Percentiles rank a stretch among this genome's conserved stretches.
These are phyloP conservation scores for Geococcyx californianus DNA, from an alignment of 2,113 vertebrate species.

Conservation along the genomic window DNA sequence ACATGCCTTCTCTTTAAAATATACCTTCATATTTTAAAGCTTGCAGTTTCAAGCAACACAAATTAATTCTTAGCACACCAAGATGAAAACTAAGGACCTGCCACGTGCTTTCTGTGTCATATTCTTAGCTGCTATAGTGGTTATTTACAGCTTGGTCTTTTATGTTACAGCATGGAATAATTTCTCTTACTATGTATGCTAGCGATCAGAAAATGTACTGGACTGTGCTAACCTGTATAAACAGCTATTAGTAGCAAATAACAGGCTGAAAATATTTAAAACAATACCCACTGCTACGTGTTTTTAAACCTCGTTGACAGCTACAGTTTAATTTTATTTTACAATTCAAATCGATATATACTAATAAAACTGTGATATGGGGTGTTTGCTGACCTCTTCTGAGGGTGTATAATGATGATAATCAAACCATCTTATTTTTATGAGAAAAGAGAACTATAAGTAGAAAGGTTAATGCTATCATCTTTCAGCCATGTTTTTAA, in stretches of 20 bases:
- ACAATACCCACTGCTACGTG: neutral
- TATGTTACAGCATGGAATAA: neutral
- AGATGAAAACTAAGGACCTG: neutral
- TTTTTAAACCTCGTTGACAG: neutral
- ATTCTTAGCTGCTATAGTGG: neutral
- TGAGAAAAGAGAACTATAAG: neutral
- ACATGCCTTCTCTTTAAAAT: neutral
- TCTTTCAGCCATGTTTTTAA: neutral
- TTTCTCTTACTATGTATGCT: neutral
- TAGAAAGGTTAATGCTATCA: neutral
- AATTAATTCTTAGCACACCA: neutral
- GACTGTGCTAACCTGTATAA: accelerated
- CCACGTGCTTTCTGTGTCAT: neutral
- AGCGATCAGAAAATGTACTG: neutral
- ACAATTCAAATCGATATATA: neutral
- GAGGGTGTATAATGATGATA: neutral
- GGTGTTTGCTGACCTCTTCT: neutral
- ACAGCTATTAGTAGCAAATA: neutral
- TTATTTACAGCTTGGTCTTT: neutral
- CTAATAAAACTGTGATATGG: neutral
- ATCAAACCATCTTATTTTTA: neutral
- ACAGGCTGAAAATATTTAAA: neutral
- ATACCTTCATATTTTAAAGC: neutral
- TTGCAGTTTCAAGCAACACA: neutral
- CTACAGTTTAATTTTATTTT: neutral